Base-by-base conservation (phyloP, 1,140 invertebrate genomes). In the Bombus breviceps region DNA sequence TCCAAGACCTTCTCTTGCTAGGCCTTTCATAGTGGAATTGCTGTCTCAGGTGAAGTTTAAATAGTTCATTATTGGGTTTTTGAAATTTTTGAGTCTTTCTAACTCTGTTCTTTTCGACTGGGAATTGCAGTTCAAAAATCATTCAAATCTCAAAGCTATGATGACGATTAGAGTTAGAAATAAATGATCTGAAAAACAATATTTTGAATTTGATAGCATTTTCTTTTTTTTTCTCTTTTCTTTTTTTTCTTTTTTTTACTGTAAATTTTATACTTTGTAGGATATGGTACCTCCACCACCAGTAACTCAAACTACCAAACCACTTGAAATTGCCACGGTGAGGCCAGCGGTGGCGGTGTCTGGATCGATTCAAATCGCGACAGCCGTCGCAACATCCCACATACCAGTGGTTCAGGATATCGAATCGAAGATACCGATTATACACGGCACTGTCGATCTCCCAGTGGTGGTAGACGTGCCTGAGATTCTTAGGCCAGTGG, bases 381-480 rank as follows among this genome's bases (percentile, higher is more conserved):
- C 95, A n/a, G 94, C 94, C 8, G 92, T 95, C 4, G 93, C 94
- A 37, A 95, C 93, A 22, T 95, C 94, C 25, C 94, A 94, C 80
- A 93, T 94, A 76, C 94, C 94, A 43, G 93, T 95, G 1, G 91
- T 94, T 25, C 94, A 95, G 37, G 94, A 95, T 68, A 91, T 94
- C 0, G 94, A 95, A 85, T 94, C 94, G 0, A 95, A 94, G 75
- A 95, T 95, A 59, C 94, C 95, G 9, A 95, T 95, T 57, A 92
- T 95, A 64, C 95, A 95, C 72, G 94, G 94, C 1, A 95, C 94
- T 4, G 94, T 95, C 28, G 94, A 95, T 83, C 89, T 95, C 13
- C 94, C 94, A 15, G 91, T 95, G 13, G 91, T 95, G 13, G 87
- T 95, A 41, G 92, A 95, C 74, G 92, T 95, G 12, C 94, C 94